Conservation (phyloP, 2,113 vertebrate species). For the Syrrhaptes paradoxus region DNA sequence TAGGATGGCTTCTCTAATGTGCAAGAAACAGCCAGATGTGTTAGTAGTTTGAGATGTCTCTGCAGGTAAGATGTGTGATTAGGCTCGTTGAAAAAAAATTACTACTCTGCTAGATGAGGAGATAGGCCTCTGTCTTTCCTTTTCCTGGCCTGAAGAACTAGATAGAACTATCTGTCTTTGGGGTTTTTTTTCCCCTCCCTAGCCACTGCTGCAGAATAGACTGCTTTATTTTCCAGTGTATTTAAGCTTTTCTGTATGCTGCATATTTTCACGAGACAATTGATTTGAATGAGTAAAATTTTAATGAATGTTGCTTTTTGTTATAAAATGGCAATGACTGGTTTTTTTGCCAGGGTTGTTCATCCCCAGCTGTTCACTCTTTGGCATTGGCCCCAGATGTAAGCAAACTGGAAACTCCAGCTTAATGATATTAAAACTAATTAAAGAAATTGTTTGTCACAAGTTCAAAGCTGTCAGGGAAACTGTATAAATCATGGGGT, state of each 20-base stretch:
- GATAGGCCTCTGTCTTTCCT: not conserved
- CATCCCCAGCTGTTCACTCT: not conserved
- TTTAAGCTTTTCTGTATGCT: not conserved
- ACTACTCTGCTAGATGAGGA: not conserved
- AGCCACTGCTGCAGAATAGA: not conserved
- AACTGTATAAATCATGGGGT: not conserved
- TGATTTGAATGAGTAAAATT: not conserved
- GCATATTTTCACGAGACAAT: not conserved
- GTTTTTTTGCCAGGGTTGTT: not conserved
- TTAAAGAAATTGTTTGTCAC: constrained; percentile 1
- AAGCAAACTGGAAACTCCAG: not conserved
- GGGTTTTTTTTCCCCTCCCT: not conserved
- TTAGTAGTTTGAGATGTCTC: not conserved
- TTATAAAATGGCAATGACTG: not conserved
- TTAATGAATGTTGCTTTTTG: not conserved
- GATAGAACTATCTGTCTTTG: too few species aligned
- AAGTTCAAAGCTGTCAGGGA: not conserved
- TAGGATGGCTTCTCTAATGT: not conserved
- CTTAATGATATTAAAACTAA: not conserved
- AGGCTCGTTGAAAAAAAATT: not conserved
- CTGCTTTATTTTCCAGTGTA: not conserved
- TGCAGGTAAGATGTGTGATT: not conserved
- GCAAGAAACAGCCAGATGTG: not conserved
- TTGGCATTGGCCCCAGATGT: not conserved
- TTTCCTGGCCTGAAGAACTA: not conserved